Base-by-base conservation (phyloP, 2,888 invertebrate species). In the Steinernema scapterisci region DNA sequence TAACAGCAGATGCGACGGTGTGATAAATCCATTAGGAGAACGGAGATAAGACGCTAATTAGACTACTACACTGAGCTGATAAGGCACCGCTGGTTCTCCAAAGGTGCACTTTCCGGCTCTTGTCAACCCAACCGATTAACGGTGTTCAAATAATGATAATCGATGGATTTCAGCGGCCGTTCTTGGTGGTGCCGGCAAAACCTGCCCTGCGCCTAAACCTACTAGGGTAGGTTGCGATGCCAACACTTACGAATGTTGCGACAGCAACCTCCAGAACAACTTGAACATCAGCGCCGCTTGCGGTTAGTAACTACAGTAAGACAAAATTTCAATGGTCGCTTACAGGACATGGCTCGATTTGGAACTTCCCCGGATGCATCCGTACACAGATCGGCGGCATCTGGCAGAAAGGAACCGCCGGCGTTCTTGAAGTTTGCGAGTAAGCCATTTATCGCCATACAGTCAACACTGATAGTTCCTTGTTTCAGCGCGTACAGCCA, bases 351-450 rank as follows among this genome's bases (percentile, higher is more conserved):
- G 38, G 38, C 38, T 38, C 38, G 3, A 38, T 38, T 9, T 38
- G 38, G 63, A 25, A 27, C 31, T 11, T 16, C n/a, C 63, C 63
- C 25, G 6, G 1, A 1, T 63, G 63, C 63, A 38, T 25, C 11
- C 63, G 63, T 31, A 27, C 27, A 1, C 31, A 27, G 19, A 5
- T 63, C 38, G 31, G 31, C 16, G 11, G 13, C 16, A 63, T 63
- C 63, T 63, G 38, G 38, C 38, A 38, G 9, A 3, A 31, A 11
- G 63, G 63, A 27, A 63, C 31, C 19, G 27, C 27, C 63, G 63
- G 63, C 23, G 63, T 63, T 31, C 31, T 63, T 9, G 27, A 63
- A 63, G 63, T 63, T n/a, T 63, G 63, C 63, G 63, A 63, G 63
- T 63, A 31, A 27, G 63, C 27, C 11, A 6, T 25, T 16, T 16